Percentiles rank a stretch among this genome's conserved stretches.
These are phyloP conservation scores for Melieria omissa DNA, from an alignment of 2,888 invertebrate species.

Conservation along the genomic window DNA sequence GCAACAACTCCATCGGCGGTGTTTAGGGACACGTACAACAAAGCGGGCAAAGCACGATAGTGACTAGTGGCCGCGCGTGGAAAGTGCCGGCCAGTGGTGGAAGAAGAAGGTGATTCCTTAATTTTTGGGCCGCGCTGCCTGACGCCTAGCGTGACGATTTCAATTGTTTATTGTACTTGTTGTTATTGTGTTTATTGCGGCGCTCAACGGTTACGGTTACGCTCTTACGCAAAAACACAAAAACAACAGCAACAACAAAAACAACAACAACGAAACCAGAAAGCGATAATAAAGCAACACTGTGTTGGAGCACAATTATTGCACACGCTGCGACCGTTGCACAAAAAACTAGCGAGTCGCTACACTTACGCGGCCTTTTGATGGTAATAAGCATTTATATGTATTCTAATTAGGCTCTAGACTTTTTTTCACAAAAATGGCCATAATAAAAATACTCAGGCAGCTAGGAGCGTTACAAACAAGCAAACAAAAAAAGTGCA, in stretches of 20 bases:
- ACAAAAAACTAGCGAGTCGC: background rate
- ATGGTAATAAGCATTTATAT: constrained; percentile 33
- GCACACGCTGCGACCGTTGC: background rate
- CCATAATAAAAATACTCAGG: background rate
- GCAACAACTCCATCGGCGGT: constrained; percentile 15
- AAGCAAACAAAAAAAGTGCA: constrained; percentile 20
- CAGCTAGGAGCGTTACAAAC: background rate
- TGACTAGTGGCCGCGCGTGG: background rate
- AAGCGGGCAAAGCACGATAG: too few relatives aligned
- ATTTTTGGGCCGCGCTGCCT: constrained; percentile 41
- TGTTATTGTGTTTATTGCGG: constrained; percentile 43
- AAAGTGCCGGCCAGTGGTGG: background rate
- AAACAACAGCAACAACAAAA: constrained; percentile 22
- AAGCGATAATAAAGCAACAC: background rate
- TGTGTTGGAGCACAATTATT: background rate
- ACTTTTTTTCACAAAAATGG: constrained; percentile 2
- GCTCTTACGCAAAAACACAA: constrained; percentile 35
- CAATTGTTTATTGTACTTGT: constrained; percentile 55
- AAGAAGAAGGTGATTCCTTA: constrained; percentile 17
- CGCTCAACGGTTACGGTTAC: constrained; percentile 49
- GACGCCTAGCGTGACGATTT: constrained; percentile 64
- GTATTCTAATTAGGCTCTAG: constrained; percentile 25
- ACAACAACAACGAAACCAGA: background rate
- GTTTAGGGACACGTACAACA: background rate
- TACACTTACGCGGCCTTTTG: background rate